phyloP scores from a whole-genome alignment of 2,888 invertebrate species.

The Neoascia interrupta region DNA sequence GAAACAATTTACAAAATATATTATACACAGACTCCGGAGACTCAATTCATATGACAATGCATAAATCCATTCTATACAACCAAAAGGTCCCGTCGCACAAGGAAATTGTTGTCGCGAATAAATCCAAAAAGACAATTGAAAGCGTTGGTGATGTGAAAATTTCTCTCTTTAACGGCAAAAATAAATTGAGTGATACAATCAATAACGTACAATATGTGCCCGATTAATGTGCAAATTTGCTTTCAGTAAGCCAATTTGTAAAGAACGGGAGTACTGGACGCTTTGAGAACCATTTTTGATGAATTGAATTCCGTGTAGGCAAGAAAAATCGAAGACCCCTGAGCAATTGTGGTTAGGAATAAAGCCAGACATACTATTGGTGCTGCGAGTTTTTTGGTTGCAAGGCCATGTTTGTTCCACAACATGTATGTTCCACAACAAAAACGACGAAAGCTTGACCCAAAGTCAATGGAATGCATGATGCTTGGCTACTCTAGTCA shows the following conservation, averaged over 20 bases:
- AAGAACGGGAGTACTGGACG: slow-evolving; percentile 14
- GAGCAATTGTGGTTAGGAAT: slow-evolving; percentile 59
- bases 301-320: slow-evolving; percentile 63
- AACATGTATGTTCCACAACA: no score
- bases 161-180: slow-evolving; percentile 1
- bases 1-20: background rate
- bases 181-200: background rate
- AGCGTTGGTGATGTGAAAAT: slow-evolving; percentile 2
- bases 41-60: slow-evolving; percentile 8
- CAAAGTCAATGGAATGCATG: slow-evolving; percentile 61
- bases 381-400: slow-evolving; percentile 67
- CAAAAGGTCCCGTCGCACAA: slow-evolving; percentile 4
- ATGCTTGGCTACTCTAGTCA: slow-evolving; percentile 57
- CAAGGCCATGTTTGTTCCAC: slow-evolving; percentile 64
- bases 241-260: slow-evolving; percentile 19
- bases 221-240: slow-evolving; percentile 8
- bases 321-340: no score
- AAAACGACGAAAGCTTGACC: slow-evolving; percentile 42
- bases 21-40: slow-evolving; percentile 11
- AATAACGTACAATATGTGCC: slow-evolving; percentile 15
- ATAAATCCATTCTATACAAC: background rate
- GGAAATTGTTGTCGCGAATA: slow-evolving; percentile 16
- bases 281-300: slow-evolving; percentile 44
- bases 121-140: slow-evolving; percentile 6
- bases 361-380: slow-evolving; percentile 53